Percentiles rank a stretch among this genome's conserved stretches.
Evolutionary conservation across 1,140 invertebrate genomes (phyloP).

Genomic region (Coelopa frigida): DNA sequence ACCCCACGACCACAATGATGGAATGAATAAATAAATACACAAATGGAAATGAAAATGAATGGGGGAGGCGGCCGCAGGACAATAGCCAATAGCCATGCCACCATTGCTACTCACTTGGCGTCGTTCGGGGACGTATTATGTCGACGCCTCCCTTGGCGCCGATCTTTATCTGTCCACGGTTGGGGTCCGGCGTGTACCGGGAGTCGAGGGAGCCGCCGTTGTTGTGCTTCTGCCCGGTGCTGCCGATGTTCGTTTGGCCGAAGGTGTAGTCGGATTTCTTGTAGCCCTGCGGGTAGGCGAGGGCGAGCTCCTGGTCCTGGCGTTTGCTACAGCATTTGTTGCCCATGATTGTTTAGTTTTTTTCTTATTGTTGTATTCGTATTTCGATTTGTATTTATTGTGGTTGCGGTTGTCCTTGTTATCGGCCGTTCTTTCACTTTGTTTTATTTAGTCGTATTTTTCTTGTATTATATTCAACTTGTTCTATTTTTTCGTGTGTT

Average conservation of each 20-base stretch:
- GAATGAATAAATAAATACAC: no score
- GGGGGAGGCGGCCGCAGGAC: no score
- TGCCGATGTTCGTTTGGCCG: constrained; percentile 42
- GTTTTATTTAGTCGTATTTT: no score
- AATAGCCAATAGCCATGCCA: no score
- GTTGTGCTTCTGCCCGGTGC: constrained; percentile 48
- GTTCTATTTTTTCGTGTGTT: no score
- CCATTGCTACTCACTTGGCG: constrained; percentile 55
- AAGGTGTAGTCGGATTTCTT: constrained; percentile 60
- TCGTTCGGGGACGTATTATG: constrained; percentile 62
- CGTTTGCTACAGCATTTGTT: constrained; percentile 62
- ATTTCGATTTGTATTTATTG: neutral
- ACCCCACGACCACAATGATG: no score
- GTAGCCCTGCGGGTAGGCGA: constrained; percentile 53
- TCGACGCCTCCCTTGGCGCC: constrained; percentile 55
- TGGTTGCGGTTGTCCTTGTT: neutral
- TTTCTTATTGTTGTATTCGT: neutral
- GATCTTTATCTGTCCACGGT: constrained; percentile 54
- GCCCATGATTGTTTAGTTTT: constrained; percentile 25
- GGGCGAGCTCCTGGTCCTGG: constrained; percentile 59
- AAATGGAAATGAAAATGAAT: no score
- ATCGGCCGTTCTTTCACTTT: neutral
- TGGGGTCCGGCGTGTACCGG: constrained; percentile 70
- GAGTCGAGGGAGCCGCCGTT: constrained; percentile 63
- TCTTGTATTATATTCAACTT: no score